phyloP scores from a whole-genome alignment of 1,140 invertebrate species.

The Centruroides sculpturatus region DNA sequence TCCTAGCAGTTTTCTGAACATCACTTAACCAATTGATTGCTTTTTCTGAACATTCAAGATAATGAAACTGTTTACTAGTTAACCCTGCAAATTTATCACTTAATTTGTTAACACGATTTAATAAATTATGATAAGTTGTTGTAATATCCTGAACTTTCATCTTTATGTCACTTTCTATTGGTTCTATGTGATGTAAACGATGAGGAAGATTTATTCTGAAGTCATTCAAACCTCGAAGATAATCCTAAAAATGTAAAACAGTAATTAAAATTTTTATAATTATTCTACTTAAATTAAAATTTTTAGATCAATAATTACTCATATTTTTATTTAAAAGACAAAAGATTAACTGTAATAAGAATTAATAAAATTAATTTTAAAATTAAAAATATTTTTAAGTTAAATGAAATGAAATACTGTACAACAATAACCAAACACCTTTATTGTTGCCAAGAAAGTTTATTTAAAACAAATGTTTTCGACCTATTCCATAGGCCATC shows the following conservation, averaged over 20 bases:
- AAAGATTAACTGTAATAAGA: no score
- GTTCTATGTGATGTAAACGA: slow-evolving; percentile 56
- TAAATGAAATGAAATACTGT: no score
- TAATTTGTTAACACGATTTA: slow-evolving; percentile 62
- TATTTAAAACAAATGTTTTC: no score
- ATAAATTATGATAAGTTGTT: slow-evolving; percentile 49
- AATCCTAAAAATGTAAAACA: slow-evolving; percentile 39
- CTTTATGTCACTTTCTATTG: slow-evolving; percentile 50
- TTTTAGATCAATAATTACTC: no score
- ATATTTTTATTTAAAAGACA: no score
- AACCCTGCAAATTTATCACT: slow-evolving; percentile 61
- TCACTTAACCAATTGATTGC: slow-evolving; percentile 67
- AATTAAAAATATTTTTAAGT: no score
- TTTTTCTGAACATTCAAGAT: slow-evolving; percentile 66
- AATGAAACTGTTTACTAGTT: slow-evolving; percentile 60
- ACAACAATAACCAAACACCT: no score
- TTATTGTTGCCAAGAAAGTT: no score
- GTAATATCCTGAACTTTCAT: slow-evolving; percentile 45
- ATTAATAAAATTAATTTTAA: no score
- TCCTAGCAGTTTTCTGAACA: slow-evolving; percentile 56
- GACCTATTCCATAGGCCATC: no score
- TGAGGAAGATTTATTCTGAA: slow-evolving; percentile 66
- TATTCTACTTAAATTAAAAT: no score
- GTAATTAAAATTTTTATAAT: no score
- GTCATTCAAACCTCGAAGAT: slow-evolving; percentile 62